Evolutionary conservation across 30 jellyfish, hydroid and myxozoan genomes (phyloP).

Genomic region (Aurelia aurita): DNA sequence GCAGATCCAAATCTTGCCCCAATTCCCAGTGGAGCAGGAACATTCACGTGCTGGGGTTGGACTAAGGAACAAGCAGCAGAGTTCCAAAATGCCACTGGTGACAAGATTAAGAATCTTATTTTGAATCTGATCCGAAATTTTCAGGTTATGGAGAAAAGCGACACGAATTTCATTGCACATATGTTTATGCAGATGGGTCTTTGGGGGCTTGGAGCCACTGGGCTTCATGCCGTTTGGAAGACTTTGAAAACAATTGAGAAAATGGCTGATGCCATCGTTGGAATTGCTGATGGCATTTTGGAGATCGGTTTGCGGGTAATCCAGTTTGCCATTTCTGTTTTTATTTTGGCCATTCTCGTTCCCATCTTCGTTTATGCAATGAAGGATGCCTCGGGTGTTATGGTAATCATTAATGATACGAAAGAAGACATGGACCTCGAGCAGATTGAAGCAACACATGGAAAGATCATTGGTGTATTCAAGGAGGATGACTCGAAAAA

Average conservation of each 20-base stretch:
- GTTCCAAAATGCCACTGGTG: conserved; percentile 33
- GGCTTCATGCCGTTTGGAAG: conserved; percentile 38
- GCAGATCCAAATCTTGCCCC: conserved; percentile 33
- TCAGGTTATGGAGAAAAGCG: conserved; percentile 37
- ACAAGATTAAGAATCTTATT: conserved; percentile 15
- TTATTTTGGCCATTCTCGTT: conserved; percentile 23
- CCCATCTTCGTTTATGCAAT: conserved; percentile 22
- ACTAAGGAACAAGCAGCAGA: conserved; percentile 32
- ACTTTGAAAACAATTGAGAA: conserved; percentile 7
- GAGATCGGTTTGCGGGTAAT: conserved; percentile 8
- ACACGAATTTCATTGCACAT: conserved; percentile 2
- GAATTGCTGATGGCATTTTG: conserved; percentile 12
- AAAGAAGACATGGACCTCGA: conserved; percentile 30
- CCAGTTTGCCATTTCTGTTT: background rate
- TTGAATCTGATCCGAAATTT: conserved; percentile 19
- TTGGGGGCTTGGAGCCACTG: conserved; percentile 2
- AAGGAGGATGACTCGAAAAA: conserved; percentile 11
- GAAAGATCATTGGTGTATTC: conserved; percentile 38
- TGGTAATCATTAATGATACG: conserved; percentile 36
- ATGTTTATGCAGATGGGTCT: conserved; percentile 25
- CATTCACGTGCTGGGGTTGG: conserved; percentile 33
- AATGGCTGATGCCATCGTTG: background rate
- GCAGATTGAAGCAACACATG: conserved; percentile 15
- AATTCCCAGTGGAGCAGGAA: conserved; percentile 29
- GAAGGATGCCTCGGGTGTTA: conserved; percentile 36